Base-by-base conservation (phyloP, 2,888 invertebrate species). In the Andrena praecox region DNA sequence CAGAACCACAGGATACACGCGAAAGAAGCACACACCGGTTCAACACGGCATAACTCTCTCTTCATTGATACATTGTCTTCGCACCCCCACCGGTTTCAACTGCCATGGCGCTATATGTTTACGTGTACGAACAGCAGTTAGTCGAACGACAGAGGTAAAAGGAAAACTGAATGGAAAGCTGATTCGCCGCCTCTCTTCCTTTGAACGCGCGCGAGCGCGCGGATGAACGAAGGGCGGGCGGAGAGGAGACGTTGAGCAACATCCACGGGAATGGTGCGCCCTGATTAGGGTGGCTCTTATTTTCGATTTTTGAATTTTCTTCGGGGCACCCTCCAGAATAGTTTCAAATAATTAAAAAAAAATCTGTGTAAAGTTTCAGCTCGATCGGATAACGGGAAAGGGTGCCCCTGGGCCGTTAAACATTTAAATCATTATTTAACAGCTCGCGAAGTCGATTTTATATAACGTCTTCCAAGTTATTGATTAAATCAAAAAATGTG, bases 231-330 rank as follows among this genome's bases (percentile, higher is more conserved):
- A 59, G 31, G 69, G 82, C 78, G 67, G 67, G 80, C 82, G 84
- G 80, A 78, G 33, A 63, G 79, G 89, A 42, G 86, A 87, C 85
- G 84, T 83, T 84, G 85, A 62, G 69, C 68, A 90, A 90, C 89
- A 90, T 90, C 90, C 86, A 87, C 84, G 93, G 93, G 92, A 93
- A 93, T 93, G 93, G 93, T 94, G 93, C 94, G 93, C 93, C 93
- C 94, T 93, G 94, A 93, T 93, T n/a, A n/a, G n/a, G n/a, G n/a
- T n/a, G n/a, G n/a, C n/a, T n/a, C n/a, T n/a, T n/a, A n/a, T n/a
- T n/a, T n/a, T n/a, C n/a, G n/a, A n/a, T n/a, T n/a, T n/a, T n/a
- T n/a, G n/a, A n/a, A n/a, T n/a, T n/a, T n/a, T n/a, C n/a, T n/a
- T n/a, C n/a, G n/a, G n/a, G n/a, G n/a, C n/a, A n/a, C n/a, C n/a